Evolutionary conservation across 2,888 invertebrate species (phyloP).

Genomic region (Rhagonycha lutea): DNA sequence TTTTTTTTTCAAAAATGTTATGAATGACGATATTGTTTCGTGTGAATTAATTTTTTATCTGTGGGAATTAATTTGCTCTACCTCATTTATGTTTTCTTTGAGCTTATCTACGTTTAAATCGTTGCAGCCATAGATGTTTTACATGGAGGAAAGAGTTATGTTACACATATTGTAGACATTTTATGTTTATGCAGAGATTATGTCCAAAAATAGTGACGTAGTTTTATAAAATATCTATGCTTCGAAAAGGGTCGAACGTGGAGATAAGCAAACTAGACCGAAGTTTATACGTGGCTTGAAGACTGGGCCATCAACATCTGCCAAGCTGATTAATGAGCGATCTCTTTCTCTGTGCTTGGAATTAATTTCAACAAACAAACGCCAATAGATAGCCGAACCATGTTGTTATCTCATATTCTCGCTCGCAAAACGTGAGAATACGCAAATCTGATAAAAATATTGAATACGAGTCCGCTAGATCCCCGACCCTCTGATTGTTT

Average conservation of each 20-base stretch:
- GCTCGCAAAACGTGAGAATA: constrained; percentile 54
- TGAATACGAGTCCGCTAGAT: constrained; percentile 42
- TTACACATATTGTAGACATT: not conserved
- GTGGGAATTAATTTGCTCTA: not conserved
- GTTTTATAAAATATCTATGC: not conserved
- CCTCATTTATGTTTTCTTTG: not conserved
- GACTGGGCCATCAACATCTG: constrained; percentile 40
- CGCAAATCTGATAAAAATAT: constrained; percentile 55
- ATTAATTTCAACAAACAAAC: constrained; percentile 55
- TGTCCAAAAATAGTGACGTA: not conserved
- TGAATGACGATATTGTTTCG: not conserved
- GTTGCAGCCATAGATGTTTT: not conserved
- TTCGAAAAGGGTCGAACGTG: constrained; percentile 2
- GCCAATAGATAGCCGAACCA: constrained; percentile 50
- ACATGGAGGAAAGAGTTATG: not conserved
- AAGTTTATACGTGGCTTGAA: constrained; percentile 8
- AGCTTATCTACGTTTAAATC: not conserved
- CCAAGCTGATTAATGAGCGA: constrained; percentile 51
- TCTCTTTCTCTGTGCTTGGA: constrained; percentile 49
- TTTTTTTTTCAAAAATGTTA: not conserved
- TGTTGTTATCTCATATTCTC: constrained; percentile 47
- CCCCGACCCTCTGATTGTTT: constrained; percentile 46
- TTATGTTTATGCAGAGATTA: not conserved
- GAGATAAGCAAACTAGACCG: constrained; percentile 1
- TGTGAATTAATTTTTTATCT: constrained; percentile 1